Evolutionary conservation across 1,140 invertebrate species (phyloP), one percentile per base, ranked within the genome.

Genomic region (Drosophila lini): DNA sequence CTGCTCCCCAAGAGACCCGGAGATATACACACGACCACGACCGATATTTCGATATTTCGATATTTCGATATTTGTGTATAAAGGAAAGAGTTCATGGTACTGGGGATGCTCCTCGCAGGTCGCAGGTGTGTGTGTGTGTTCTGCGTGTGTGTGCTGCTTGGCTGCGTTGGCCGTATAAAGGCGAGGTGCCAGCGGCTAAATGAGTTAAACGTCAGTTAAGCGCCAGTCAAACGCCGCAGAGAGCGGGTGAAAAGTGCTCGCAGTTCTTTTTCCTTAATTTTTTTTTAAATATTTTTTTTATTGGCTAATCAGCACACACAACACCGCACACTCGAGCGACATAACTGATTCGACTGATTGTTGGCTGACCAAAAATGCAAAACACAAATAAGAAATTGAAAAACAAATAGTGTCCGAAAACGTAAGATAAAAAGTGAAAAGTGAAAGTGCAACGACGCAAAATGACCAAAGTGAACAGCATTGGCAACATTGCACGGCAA

Each of bases 391-490:
- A 31, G 47, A 76, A 59, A 75, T 60, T 45, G 32, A 56, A 40
- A 65, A 41, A 45, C 65, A 71, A 71, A 73, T 50, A 73, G 68
- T 71, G 52, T 36, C 45, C 65, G 52, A 41, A 71, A 31, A 48
- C 31, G 68, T 41, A 71, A 71, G 53, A 68, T 47, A 78, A 85
- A 85, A 88, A 83, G 85, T 89, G 84, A 89, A 89, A 89, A 89
- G 84, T 89, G 84, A 89, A 89, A 89, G 84, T 89, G 84, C 81
- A 88, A 83, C 60, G 71, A 83, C 60, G 71, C 31, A 76, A 42
- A 61, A 64, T 64, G 44, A 70, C 60, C 41, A 58, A 63, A 80
- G 57, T 70, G 50, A 80, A 70, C 42, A 44, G 71, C 57, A 64
- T 61, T 68, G 32, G 32, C 52, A 57, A 50, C 22, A 44, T 57